Base-by-base conservation (phyloP, 2,797 vertebrate species). In the Notolabrus celidotus region DNA sequence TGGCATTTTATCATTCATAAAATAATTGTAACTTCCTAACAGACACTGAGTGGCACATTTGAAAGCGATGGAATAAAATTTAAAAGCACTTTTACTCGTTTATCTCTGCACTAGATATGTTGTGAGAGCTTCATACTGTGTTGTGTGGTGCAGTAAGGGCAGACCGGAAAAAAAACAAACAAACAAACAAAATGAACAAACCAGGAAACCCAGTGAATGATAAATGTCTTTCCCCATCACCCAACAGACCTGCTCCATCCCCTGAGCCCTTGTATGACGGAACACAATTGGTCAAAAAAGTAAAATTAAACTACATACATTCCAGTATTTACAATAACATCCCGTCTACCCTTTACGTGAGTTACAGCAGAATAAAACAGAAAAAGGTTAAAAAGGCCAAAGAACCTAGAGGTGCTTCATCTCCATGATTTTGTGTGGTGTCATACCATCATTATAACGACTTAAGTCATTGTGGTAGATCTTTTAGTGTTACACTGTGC, bases 1-100 rank as follows among this genome's bases (percentile, higher is more conserved):
- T 95, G 93, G 93, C 94, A 94, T 94, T 88, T 92, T 92, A 92
- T 92, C 88, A 84, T 90, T 92, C 86, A 86, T 92, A 93, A 93
- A 95, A 93, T 92, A 92, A 92, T 88, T 90, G 88, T 90, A 94
- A 93, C 85, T 74, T 93, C 90, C 92, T 93, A 93, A 88, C 86
- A 92, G 90, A 95, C 91, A 92, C 73, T 42, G 81, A 92, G 93
- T 94, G 93, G 93, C 93, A 95, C 92, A 88, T 92, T 88, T 90
- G 86, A 93, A 94, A 94, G 94, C 91, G n/a, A 93, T 87, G 90
- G 86, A 89, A 83, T 86, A 85, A 77, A 87, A 84, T 89, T 86
- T 91, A 88, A 94, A 94, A 93, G 93, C 92, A 93, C 93, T 92
- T 94, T 88, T 70, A 86, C 84, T 91, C 64, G 65, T 88, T 90